Base-by-base conservation (phyloP, 2,113 vertebrate genomes). In the Corythaixoides concolor region DNA sequence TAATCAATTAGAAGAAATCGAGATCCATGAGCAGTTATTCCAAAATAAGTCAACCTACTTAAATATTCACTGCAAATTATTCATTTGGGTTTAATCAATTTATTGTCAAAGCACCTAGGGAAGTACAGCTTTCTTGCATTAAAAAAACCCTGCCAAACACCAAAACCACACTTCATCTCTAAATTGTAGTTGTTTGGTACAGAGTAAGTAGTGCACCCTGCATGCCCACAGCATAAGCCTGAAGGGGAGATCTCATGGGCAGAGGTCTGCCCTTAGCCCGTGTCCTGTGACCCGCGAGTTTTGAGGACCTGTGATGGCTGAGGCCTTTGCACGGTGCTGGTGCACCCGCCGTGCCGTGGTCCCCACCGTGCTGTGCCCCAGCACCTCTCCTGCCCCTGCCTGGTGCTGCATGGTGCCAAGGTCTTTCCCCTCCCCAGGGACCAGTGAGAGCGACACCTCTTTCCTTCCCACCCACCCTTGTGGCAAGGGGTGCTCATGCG, bases 291-390 rank as follows among this genome's bases (percentile, higher is more conserved):
- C 62, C 53, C 26, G 49, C 26, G 41, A n/a, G 18, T 76, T 58
- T 55, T 0, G 1, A 85, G 64, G 37, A 28, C 19, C 55, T 47
- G 20, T 33, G 37, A 18, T 8, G 9, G 33, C 27, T 3, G 21
- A 68, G 52, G 39, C 13, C 24, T 82, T 79, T 64, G 39, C 47
- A 13, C 0, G 0, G 37, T 6, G 3, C 26, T 16, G 16, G 11
- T 41, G 55, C 10, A 8, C 19, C 37, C 43, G 1, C 0, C 0
- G 50, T 78, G 32, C 52, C 0, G 0, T 1, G 1, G 26, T 74
- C 58, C n/a, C 39, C 43, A 35, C 69, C 0, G 8, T 39, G 63
- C 85, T 72, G 60, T 2, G 0, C 10, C 39, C 55, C 69, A 80
- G 47, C 15, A 24, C 8, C 35, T 64, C 41, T 91, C 14, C 56